A percentile compares a stretch with the other conserved stretches of the same genome.
Evolutionary conservation across 1,140 invertebrate species (phyloP).

Genomic region (Cheumatopsyche charites): DNA sequence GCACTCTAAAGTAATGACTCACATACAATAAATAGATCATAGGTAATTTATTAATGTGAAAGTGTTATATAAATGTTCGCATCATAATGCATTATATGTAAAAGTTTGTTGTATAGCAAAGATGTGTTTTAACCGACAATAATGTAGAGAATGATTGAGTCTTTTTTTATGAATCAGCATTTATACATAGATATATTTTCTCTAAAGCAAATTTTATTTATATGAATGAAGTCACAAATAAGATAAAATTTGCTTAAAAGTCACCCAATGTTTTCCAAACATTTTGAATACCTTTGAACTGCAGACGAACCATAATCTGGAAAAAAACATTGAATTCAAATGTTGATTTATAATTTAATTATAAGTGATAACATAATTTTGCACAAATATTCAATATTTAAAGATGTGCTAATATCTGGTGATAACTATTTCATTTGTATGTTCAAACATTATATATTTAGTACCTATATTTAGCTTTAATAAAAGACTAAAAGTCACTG

Average conservation of each 20-base stretch:
- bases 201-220: neutral
- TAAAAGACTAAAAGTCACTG: constrained; percentile 7
- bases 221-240: neutral
- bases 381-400: too few relatives aligned
- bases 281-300: too few relatives aligned
- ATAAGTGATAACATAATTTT: too few relatives aligned
- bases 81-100: constrained; percentile 10
- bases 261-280: too few relatives aligned
- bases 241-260: too few relatives aligned
- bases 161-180: constrained; percentile 9
- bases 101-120: constrained; percentile 20
- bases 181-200: neutral
- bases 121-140: constrained; percentile 21
- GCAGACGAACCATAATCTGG: too few relatives aligned
- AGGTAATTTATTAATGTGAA: constrained; percentile 22
- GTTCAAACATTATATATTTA: too few relatives aligned
- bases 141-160: constrained; percentile 3
- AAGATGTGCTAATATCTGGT: too few relatives aligned
- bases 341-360: too few relatives aligned
- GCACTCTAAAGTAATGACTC: constrained; percentile 17
- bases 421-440: too few relatives aligned
- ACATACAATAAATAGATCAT: constrained; percentile 23
- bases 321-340: too few relatives aligned
- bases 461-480: too few relatives aligned
- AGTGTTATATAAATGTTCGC: constrained; percentile 1